A percentile compares a stretch with the other conserved stretches of the same genome.
These are phyloP conservation scores for Xyrauchen texanus DNA, from an alignment of 2,113 vertebrate species.

Conservation along the genomic window DNA sequence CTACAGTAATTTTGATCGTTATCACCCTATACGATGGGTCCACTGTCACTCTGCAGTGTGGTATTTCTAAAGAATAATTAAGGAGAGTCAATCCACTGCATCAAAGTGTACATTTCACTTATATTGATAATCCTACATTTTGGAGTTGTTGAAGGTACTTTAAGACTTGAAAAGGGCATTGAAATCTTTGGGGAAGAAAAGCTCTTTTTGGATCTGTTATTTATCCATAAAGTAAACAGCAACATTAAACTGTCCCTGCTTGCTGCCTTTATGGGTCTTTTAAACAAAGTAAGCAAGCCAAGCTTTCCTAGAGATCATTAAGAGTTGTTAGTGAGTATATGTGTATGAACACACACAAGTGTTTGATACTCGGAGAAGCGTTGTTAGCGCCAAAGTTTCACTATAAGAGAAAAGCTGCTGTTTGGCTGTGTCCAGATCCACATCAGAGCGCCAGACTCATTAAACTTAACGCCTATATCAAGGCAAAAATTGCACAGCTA, in stretches of 20 bases:
- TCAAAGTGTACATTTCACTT: background rate
- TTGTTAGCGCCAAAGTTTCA: conserved; percentile 12
- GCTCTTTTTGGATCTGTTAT: too few species aligned
- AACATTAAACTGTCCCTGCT: conserved; percentile 1
- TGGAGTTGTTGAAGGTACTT: background rate
- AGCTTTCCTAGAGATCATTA: conserved; percentile 19
- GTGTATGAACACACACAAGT: conserved; percentile 11
- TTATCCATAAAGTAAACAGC: conserved; percentile 7
- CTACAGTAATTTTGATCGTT: too few species aligned
- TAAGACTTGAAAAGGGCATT: background rate
- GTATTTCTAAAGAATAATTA: background rate
- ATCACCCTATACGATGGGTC: too few species aligned
- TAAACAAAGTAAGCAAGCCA: background rate
- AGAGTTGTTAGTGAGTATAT: conserved; percentile 12
- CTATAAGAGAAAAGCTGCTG: background rate
- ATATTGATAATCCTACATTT: background rate
- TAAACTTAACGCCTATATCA: conserved; percentile 11
- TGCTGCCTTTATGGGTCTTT: background rate
- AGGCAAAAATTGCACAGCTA: conserved; percentile 30
- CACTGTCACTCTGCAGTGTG: background rate
- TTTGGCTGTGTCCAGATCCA: background rate
- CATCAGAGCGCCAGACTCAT: conserved; percentile 11
- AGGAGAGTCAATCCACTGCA: background rate
- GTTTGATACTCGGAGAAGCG: conserved; percentile 20
- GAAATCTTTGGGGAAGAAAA: background rate